A percentile compares a stretch with the other conserved stretches of the same genome.
Evolutionary conservation across 2,888 invertebrate species (phyloP).

Genomic region (Ephialtes manifestator): DNA sequence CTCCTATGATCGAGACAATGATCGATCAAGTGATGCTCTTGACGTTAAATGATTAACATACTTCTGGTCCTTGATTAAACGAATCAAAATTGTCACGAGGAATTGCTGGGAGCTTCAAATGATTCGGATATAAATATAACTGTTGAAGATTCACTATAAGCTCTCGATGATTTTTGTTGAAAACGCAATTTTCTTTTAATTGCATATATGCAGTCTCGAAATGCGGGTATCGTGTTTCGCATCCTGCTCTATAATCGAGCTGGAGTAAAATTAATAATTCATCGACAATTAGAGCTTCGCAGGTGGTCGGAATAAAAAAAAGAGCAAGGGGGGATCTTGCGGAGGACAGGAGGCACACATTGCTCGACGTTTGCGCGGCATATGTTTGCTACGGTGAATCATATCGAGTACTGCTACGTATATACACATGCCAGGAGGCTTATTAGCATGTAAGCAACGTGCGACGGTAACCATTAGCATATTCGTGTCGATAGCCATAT

Average conservation of each 20-base stretch:
- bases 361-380: conserved; percentile 71
- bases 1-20: background rate
- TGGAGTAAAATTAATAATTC: conserved; percentile 79
- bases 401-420: conserved; percentile 81
- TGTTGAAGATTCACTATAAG: background rate
- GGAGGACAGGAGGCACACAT: conserved; percentile 6
- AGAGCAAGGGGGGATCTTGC: conserved; percentile 11
- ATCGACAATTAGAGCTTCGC: conserved; percentile 80
- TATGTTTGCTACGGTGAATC: conserved; percentile 83
- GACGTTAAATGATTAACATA: conserved; percentile 34
- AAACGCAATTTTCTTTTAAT: conserved; percentile 5
- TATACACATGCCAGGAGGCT: conserved; percentile 75
- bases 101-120: background rate
- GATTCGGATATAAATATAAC: background rate
- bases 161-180: conserved; percentile 25
- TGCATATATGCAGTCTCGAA: conserved; percentile 12
- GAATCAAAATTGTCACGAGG: conserved; percentile 5
- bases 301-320: conserved; percentile 79
- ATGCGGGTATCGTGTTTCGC: conserved; percentile 60
- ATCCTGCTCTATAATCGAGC: background rate
- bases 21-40: background rate
- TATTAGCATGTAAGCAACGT: conserved; percentile 73
- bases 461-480: conserved; percentile 80
- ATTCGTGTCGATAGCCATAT: conserved; percentile 78
- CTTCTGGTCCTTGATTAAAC: background rate